Conservation (phyloP, 2,113 vertebrate species). For the Girardinichthys multiradiatus region DNA sequence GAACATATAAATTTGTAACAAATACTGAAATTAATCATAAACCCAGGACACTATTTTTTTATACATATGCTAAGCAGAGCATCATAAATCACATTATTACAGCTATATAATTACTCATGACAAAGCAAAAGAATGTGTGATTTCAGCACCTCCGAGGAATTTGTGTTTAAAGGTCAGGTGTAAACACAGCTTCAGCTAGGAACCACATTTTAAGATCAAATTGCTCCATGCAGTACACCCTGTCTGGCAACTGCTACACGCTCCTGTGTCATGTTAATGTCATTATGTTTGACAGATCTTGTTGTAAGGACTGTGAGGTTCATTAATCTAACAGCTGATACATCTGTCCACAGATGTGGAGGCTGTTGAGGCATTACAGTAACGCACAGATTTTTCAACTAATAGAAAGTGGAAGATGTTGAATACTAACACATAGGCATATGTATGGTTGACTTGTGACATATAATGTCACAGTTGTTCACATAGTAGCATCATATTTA, state of each 20-base stretch:
- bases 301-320: conserved; percentile 26
- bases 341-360: conserved; percentile 26
- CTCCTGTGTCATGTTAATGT: conserved; percentile 42
- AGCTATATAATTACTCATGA: conserved; percentile 46
- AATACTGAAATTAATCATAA: conserved; percentile 58
- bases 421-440: conserved; percentile 54
- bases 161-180: conserved; percentile 63
- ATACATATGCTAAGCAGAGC: conserved; percentile 37
- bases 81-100: conserved; percentile 61
- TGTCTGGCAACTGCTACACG: conserved; percentile 24
- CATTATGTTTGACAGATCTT: conserved; percentile 53
- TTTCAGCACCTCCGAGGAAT: conserved; percentile 48
- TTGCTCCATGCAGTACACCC: background rate
- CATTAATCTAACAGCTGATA: conserved; percentile 48
- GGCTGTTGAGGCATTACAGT: conserved; percentile 8
- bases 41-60: conserved; percentile 29
- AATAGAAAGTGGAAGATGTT: conserved; percentile 35
- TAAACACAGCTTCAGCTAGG: conserved; percentile 24
- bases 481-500: conserved; percentile 59
- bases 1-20: conserved; percentile 43
- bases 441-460: conserved; percentile 70
- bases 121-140: conserved; percentile 34
- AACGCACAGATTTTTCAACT: conserved; percentile 24
- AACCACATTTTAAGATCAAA: conserved; percentile 1
- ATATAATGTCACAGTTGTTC: conserved; percentile 60